These are phyloP conservation scores for Pangasianodon gigas DNA, from an alignment of 2,113 vertebrate genomes.

Conservation along the genomic window DNA sequence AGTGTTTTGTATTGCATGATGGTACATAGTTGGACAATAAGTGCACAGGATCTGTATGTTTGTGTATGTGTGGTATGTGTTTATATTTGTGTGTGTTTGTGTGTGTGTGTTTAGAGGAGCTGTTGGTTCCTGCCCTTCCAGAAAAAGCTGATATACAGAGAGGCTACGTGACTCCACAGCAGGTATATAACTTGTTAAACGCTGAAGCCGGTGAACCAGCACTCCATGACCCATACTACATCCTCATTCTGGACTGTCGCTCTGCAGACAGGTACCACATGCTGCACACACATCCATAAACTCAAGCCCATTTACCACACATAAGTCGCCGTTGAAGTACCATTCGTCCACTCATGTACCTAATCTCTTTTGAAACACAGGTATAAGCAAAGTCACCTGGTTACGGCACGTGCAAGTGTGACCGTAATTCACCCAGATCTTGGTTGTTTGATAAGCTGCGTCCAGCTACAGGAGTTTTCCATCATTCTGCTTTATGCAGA, in stretches of 20 bases:
- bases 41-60: neutral
- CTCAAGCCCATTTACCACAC: too few relatives aligned
- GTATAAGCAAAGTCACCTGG: constrained; percentile 69
- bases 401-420: constrained; percentile 64
- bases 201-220: constrained; percentile 66
- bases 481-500: constrained; percentile 69
- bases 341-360: neutral
- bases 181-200: constrained; percentile 67
- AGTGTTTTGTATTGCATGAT: neutral
- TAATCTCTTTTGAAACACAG: constrained; percentile 39
- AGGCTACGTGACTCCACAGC: constrained; percentile 67
- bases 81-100: neutral
- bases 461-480: constrained; percentile 70
- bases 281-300: neutral
- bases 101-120: constrained; percentile 54
- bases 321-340: neutral
- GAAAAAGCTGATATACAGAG: constrained; percentile 57
- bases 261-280: constrained; percentile 61
- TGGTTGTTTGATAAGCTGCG: constrained; percentile 69
- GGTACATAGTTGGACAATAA: neutral
- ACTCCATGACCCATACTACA: constrained; percentile 62
- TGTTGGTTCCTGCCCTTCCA: constrained; percentile 60
- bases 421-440: constrained; percentile 68
- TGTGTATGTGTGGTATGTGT: neutral
- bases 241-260: constrained; percentile 68